Conservation (phyloP, 2,797 vertebrate genomes). For the Crenuchus spilurus region DNA sequence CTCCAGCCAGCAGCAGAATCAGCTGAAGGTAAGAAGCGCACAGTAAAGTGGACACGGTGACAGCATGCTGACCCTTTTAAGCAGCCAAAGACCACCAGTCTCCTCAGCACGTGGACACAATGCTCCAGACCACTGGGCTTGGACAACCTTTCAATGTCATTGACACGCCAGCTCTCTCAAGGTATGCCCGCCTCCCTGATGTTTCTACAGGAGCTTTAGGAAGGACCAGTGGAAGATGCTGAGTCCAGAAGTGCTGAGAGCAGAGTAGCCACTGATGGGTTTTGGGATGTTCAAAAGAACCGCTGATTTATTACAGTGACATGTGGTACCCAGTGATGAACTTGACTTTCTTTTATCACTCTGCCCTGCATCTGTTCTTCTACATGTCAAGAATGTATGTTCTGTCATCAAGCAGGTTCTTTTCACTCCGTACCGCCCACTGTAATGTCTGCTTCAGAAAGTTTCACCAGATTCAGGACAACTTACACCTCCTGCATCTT, state of each 20-base stretch:
- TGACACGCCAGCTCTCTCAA: slow-evolving; percentile 54
- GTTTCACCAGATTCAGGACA: too few species aligned
- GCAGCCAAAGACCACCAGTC: slow-evolving; percentile 28
- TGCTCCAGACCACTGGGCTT: slow-evolving; percentile 28
- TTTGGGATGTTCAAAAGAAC: not conserved
- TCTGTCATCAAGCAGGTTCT: too few species aligned
- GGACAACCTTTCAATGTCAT: slow-evolving; percentile 67
- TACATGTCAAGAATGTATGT: too few species aligned
- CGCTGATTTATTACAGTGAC: not conserved
- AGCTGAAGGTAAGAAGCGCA: slow-evolving; percentile 44
- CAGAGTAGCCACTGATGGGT: not conserved
- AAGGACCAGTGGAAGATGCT: not conserved
- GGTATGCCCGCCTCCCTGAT: slow-evolving; percentile 38
- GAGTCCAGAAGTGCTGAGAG: not conserved
- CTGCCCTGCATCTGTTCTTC: too few species aligned
- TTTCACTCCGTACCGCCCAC: too few species aligned
- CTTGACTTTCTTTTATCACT: too few species aligned
- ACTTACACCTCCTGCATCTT: too few species aligned
- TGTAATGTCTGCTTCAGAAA: too few species aligned
- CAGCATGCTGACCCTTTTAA: slow-evolving; percentile 14
- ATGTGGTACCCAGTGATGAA: not conserved
- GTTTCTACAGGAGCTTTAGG: slow-evolving; percentile 9
- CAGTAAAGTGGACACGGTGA: slow-evolving; percentile 14
- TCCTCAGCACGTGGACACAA: slow-evolving; percentile 30
- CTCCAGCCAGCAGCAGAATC: slow-evolving; percentile 42